Evolutionary conservation across 2,888 invertebrate genomes (phyloP).

Genomic region (Ophion obscuratus): DNA sequence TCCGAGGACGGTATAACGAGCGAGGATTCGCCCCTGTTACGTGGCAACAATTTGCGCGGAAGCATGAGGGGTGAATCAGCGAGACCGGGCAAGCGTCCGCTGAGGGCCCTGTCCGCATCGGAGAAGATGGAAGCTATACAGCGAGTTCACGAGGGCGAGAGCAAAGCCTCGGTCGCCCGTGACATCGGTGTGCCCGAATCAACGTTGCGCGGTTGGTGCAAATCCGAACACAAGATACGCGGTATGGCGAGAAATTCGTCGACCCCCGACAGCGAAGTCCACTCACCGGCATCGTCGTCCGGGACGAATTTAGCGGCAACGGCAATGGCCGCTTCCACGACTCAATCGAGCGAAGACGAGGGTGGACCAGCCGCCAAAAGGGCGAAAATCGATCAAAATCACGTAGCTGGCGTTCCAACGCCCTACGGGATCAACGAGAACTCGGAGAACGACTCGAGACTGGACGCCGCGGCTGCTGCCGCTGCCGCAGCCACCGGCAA

Average conservation of each 20-base stretch:
- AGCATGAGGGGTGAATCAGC: conserved; percentile 86
- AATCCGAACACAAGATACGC: conserved; percentile 91
- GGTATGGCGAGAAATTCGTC: conserved; percentile 89
- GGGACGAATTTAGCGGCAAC: conserved; percentile 71
- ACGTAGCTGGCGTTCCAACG: conserved; percentile 59
- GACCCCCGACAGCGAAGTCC: conserved; percentile 87
- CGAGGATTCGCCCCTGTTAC: conserved; percentile 62
- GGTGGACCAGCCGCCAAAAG: conserved; percentile 74
- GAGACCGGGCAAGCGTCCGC: conserved; percentile 90
- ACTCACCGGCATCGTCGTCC: conserved; percentile 78
- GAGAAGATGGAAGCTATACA: conserved; percentile 93
- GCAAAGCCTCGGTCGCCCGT: conserved; percentile 93
- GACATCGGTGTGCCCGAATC: conserved; percentile 95
- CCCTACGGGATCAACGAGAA: conserved; percentile 66
- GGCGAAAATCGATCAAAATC: conserved; percentile 71
- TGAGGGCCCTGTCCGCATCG: conserved; percentile 90
- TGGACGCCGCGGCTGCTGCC: conserved; percentile 48
- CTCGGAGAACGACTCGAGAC: conserved; percentile 65
- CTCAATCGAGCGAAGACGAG: conserved; percentile 76
- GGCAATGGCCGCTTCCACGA: conserved; percentile 59
- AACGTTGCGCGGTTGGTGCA: conserved; percentile 94
- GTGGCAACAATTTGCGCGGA: conserved; percentile 47
- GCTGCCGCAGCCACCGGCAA: conserved; percentile 56
- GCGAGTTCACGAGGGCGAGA: conserved; percentile 93
- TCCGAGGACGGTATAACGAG: conserved; percentile 70